A percentile compares a stretch with the other conserved stretches of the same genome.
Conservation (phyloP, 2,888 invertebrate species). For the Synanthedon formicaeformis region DNA sequence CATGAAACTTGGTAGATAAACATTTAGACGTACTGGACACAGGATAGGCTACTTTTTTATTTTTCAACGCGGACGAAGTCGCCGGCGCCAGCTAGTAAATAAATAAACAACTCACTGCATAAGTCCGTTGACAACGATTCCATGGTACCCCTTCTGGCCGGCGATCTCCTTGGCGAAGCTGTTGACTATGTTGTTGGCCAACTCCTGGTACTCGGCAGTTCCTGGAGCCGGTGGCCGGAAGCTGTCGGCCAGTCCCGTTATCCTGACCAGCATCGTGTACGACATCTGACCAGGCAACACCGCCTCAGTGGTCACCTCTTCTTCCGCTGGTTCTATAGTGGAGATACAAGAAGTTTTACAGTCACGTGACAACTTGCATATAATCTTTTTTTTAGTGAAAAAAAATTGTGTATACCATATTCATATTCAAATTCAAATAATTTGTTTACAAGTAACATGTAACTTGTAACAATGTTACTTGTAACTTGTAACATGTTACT, state of each 20-base stretch:
- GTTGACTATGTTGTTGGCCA: constrained; percentile 59
- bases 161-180: constrained; percentile 21
- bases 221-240: constrained; percentile 80
- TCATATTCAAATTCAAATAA: no score
- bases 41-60: no score
- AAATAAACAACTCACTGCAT: constrained; percentile 68
- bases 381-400: no score
- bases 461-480: no score
- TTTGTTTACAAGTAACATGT: no score
- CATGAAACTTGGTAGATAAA: no score
- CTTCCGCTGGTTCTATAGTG: constrained; percentile 61
- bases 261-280: constrained; percentile 79
- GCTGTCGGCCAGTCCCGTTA: constrained; percentile 81
- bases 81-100: no score
- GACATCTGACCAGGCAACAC: constrained; percentile 75
- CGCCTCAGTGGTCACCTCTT: constrained; percentile 68
- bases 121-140: constrained; percentile 76
- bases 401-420: no score
- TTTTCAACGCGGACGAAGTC: no score
- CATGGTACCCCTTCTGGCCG: constrained; percentile 73
- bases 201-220: constrained; percentile 78
- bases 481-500: no score
- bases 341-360: background rate
- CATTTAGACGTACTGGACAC: no score
- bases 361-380: background rate